phyloP scores from a whole-genome alignment of 1,140 invertebrate genomes.

The Lasioglossum baleicum region DNA sequence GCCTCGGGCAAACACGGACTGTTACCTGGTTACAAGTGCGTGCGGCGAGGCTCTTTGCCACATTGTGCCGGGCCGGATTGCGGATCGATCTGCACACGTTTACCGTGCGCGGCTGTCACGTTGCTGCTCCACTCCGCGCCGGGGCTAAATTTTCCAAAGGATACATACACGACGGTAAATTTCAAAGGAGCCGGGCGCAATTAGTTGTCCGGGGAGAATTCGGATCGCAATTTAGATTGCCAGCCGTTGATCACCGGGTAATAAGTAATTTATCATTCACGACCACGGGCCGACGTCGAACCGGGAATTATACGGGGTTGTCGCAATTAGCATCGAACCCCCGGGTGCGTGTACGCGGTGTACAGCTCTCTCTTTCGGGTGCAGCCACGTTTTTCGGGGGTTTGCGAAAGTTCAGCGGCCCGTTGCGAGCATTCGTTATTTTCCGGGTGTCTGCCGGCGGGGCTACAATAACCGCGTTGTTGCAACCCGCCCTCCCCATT shows the following conservation, averaged over 20 bases:
- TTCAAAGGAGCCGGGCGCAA: conserved; percentile 31
- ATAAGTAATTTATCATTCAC: conserved; percentile 39
- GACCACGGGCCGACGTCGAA: not conserved
- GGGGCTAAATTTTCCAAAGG: conserved; percentile 15
- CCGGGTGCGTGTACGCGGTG: not conserved
- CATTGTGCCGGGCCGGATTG: not conserved
- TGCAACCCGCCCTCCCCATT: not conserved
- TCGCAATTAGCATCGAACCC: conserved; percentile 1
- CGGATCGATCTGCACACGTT: conserved; percentile 10
- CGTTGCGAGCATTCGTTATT: not conserved
- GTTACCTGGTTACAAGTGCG: not conserved
- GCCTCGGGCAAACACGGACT: too few relatives aligned
- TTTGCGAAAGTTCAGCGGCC: not conserved
- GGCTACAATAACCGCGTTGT: conserved; percentile 7
- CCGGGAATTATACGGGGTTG: not conserved
- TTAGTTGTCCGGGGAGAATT: conserved; percentile 17
- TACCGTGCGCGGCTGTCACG: not conserved
- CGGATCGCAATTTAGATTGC: conserved; percentile 25
- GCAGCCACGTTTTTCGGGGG: not conserved
- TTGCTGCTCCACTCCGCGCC: not conserved
- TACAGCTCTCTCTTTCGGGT: too few relatives aligned
- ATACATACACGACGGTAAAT: conserved; percentile 8
- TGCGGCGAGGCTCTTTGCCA: not conserved
- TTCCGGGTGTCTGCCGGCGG: not conserved
- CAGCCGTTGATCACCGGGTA: conserved; percentile 21